Conservation (phyloP, 1,140 invertebrate species). For the Eupristina koningsbergeri region DNA sequence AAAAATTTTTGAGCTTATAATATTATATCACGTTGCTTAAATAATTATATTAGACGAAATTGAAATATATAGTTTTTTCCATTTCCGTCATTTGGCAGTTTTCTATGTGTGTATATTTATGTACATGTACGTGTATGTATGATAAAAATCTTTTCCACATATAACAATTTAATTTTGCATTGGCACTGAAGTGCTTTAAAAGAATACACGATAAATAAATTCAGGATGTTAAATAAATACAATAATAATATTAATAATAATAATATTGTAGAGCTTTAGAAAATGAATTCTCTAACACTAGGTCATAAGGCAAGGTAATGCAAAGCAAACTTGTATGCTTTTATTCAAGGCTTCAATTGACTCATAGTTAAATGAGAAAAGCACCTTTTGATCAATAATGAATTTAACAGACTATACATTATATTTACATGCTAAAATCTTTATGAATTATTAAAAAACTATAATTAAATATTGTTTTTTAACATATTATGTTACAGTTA, state of each 20-base stretch:
- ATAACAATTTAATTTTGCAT: too few relatives aligned
- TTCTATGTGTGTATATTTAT: too few relatives aligned
- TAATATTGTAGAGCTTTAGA: not conserved
- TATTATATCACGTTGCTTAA: too few relatives aligned
- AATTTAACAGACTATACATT: not conserved
- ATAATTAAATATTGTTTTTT: not conserved
- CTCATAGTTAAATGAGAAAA: not conserved
- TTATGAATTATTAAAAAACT: not conserved
- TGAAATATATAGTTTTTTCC: too few relatives aligned
- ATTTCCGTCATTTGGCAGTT: too few relatives aligned
- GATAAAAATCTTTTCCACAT: too few relatives aligned
- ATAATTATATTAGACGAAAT: too few relatives aligned
- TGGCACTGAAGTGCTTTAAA: not conserved
- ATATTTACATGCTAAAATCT: not conserved
- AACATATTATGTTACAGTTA: not conserved
- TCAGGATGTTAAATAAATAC: not conserved
- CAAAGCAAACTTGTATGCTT: not conserved
- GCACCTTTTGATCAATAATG: not conserved
- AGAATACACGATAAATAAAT: not conserved
- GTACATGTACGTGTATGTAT: too few relatives aligned
- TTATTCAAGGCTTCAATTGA: constrained; percentile 6
- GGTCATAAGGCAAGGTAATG: constrained; percentile 28
- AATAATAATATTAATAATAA: not conserved
- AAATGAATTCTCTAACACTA: constrained; percentile 3
- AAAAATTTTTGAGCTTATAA: too few relatives aligned